A percentile compares a stretch with the other conserved stretches of the same genome.
Evolutionary conservation across 2,888 invertebrate genomes (phyloP).

Genomic region (Epinotia demarniana): DNA sequence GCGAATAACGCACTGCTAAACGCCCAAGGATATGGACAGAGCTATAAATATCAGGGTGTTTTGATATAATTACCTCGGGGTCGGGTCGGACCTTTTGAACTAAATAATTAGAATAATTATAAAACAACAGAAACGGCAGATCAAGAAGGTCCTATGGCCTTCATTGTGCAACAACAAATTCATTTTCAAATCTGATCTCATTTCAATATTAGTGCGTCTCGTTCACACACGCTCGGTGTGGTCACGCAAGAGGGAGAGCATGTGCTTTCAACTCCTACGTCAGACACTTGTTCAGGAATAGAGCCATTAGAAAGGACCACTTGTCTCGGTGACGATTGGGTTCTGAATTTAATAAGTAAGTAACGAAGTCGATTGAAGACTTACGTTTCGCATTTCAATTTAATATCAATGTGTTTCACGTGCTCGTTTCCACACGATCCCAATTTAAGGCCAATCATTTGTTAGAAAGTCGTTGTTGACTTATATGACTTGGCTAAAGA

Average conservation of each 20-base stretch:
- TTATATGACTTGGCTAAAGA: background rate
- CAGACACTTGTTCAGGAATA: too few species aligned
- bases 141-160: background rate
- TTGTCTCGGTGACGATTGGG: too few species aligned
- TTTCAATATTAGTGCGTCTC: too few species aligned
- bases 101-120: constrained; percentile 8
- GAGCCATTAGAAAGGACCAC: too few species aligned
- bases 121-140: background rate
- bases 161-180: background rate
- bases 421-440: too few species aligned
- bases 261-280: too few species aligned
- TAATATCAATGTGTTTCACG: background rate
- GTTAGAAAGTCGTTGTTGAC: background rate
- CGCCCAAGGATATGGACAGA: background rate
- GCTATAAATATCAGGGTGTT: background rate
- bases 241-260: too few species aligned
- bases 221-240: too few species aligned
- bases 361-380: background rate
- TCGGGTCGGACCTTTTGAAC: background rate
- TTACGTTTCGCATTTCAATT: background rate
- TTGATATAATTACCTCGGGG: background rate
- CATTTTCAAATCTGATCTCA: too few species aligned
- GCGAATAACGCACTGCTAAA: too few species aligned
- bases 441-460: background rate
- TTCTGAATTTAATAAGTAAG: too few species aligned